phyloP scores from a whole-genome alignment of 37 sponge, comb jelly and placozoan genomes.

The Bolinopsis microptera region DNA sequence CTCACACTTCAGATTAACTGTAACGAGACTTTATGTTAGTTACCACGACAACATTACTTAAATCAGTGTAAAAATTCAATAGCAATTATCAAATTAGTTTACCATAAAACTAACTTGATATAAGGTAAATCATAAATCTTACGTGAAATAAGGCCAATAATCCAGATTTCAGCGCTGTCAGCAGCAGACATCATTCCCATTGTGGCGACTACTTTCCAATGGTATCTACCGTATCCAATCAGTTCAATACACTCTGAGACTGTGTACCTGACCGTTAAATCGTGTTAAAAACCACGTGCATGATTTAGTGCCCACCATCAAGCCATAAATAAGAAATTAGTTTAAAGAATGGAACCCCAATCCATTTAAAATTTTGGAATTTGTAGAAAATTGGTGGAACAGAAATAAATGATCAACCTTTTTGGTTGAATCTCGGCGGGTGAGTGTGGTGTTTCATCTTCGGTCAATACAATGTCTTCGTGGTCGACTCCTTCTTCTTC shows the following conservation, averaged over 20 bases:
- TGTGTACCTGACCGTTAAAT: background rate
- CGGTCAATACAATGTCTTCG: background rate
- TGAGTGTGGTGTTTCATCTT: background rate
- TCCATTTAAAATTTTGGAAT: too few species aligned
- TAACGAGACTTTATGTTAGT: background rate
- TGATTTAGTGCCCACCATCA: too few species aligned
- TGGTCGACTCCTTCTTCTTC: background rate
- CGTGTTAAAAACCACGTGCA: too few species aligned
- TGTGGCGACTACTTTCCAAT: background rate
- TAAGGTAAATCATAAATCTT: background rate
- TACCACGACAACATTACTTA: background rate
- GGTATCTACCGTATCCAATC: slow-evolving; percentile 13
- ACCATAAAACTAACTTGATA: too few species aligned
- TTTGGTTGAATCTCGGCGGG: too few species aligned
- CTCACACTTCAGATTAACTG: background rate
- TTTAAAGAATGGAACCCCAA: too few species aligned
- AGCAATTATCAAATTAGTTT: background rate
- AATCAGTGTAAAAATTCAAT: background rate
- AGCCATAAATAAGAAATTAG: too few species aligned
- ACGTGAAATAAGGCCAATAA: background rate
- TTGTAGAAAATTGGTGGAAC: too few species aligned
- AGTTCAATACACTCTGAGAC: background rate
- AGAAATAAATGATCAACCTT: too few species aligned
- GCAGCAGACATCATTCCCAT: slow-evolving; percentile 21
- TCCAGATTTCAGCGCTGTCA: slow-evolving; percentile 1